Evolutionary conservation across 2,797 vertebrate species (phyloP).

Genomic region (Rhinogobio ventralis): DNA sequence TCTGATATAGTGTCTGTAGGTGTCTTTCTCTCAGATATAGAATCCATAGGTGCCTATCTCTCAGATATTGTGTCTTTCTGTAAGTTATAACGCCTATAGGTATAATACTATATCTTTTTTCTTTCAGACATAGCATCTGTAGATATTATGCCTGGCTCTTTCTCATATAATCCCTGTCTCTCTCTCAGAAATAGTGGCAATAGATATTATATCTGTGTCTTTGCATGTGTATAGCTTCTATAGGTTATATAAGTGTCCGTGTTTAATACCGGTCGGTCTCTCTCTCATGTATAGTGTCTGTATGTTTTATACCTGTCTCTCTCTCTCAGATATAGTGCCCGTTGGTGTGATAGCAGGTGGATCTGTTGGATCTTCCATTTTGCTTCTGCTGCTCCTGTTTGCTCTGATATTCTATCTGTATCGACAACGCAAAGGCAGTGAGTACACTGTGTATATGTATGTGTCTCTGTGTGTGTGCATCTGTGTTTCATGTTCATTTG

Average conservation of each 20-base stretch:
- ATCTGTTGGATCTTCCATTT: constrained; percentile 87
- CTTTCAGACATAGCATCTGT: constrained; percentile 44
- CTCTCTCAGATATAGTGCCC: constrained; percentile 85
- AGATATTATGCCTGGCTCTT: constrained; percentile 51
- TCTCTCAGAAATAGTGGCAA: not conserved
- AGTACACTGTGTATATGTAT: constrained; percentile 56
- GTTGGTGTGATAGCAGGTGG: constrained; percentile 92
- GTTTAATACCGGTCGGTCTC: not conserved
- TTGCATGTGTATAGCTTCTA: not conserved
- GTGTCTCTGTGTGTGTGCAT: not conserved
- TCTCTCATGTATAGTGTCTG: constrained; percentile 42
- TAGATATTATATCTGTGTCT: not conserved
- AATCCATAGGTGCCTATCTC: not conserved
- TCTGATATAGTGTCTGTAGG: not conserved
- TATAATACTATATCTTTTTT: not conserved
- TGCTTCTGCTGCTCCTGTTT: constrained; percentile 84
- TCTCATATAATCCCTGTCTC: constrained; percentile 4
- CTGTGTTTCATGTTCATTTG: not conserved
- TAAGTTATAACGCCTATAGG: not conserved
- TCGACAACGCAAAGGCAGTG: constrained; percentile 94
- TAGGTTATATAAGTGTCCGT: not conserved
- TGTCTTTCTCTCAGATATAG: not conserved
- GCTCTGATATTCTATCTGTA: constrained; percentile 89
- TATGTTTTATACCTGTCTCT: constrained; percentile 57
- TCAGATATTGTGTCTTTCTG: not conserved